Evolutionary conservation across 2,888 invertebrate genomes (phyloP).

Genomic region (Trisateles emortualis): DNA sequence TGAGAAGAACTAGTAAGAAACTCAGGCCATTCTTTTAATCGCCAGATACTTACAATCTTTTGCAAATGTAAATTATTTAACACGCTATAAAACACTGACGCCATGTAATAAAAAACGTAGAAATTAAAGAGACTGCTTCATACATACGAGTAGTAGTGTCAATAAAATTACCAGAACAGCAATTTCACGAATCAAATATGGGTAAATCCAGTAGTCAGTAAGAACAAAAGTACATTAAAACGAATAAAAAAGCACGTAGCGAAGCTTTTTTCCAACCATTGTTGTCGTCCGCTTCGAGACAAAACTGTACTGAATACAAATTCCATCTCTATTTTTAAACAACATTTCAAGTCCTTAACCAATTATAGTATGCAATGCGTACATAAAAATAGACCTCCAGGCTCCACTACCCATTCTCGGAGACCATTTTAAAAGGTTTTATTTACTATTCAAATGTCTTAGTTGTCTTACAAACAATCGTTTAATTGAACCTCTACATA

Average conservation of each 20-base stretch:
- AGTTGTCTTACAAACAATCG: conserved; percentile 57
- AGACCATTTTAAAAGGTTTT: conserved; percentile 58
- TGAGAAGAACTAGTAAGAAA: too few species aligned
- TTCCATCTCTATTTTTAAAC: conserved; percentile 48
- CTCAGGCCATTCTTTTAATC: too few species aligned
- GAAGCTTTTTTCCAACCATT: conserved; percentile 39
- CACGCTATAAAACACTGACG: background rate
- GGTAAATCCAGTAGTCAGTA: conserved; percentile 4
- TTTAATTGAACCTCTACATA: conserved; percentile 56
- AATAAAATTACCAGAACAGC: background rate
- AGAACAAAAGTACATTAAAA: conserved; percentile 9
- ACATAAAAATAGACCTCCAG: conserved; percentile 68
- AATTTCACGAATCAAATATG: conserved; percentile 9
- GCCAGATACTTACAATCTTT: too few species aligned
- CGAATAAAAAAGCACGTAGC: conserved; percentile 5
- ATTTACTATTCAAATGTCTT: conserved; percentile 70
- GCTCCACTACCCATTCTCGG: conserved; percentile 59
- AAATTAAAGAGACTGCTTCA: background rate
- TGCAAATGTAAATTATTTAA: too few species aligned
- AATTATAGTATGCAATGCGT: conserved; percentile 55
- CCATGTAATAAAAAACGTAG: background rate
- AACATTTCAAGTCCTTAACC: conserved; percentile 51
- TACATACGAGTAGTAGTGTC: background rate
- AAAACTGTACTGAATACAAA: conserved; percentile 52
- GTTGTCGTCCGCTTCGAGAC: conserved; percentile 40